Conservation (phyloP, 2,113 vertebrate genomes). For the Anoura caudifer region DNA sequence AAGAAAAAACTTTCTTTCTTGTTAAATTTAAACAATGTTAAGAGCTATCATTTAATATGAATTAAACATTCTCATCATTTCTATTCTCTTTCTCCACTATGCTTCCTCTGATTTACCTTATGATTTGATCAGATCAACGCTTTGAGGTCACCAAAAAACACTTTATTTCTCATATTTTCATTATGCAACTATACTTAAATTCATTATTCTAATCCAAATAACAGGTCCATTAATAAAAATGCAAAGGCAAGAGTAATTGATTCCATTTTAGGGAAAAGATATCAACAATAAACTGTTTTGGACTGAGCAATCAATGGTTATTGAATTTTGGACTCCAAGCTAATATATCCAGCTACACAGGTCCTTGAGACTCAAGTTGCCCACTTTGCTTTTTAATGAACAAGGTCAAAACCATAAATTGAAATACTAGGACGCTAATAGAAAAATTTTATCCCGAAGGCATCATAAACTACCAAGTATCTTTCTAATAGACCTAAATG, state of each 20-base stretch:
- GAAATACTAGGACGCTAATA: conserved; percentile 72
- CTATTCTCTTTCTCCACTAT: not conserved
- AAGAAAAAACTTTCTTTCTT: not conserved
- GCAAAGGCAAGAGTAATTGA: conserved; percentile 70
- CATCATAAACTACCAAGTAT: conserved; percentile 53
- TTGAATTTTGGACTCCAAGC: conserved; percentile 75
- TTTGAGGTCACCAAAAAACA: conserved; percentile 60
- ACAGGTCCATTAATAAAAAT: conserved; percentile 73
- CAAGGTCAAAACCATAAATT: conserved; percentile 73
- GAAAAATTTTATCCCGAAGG: conserved; percentile 60
- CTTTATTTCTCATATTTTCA: conserved; percentile 39
- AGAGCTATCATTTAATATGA: conserved; percentile 11
- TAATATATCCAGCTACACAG: conserved; percentile 71
- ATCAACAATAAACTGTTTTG: conserved; percentile 76
- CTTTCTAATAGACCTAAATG: conserved; percentile 39
- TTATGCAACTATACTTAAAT: conserved; percentile 56
- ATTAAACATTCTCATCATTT: conserved; percentile 20
- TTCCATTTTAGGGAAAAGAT: conserved; percentile 74
- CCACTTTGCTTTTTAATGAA: conserved; percentile 78
- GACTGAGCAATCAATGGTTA: conserved; percentile 78
- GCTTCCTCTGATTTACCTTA: conserved; percentile 1
- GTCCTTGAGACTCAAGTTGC: conserved; percentile 74
- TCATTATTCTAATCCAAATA: conserved; percentile 68
- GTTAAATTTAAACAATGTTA: conserved; percentile 16
- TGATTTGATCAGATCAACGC: conserved; percentile 62